Evolutionary conservation across 2,888 invertebrate species (phyloP), one percentile per base, ranked within the genome.

Genomic region (Dysmachus trigonus): DNA sequence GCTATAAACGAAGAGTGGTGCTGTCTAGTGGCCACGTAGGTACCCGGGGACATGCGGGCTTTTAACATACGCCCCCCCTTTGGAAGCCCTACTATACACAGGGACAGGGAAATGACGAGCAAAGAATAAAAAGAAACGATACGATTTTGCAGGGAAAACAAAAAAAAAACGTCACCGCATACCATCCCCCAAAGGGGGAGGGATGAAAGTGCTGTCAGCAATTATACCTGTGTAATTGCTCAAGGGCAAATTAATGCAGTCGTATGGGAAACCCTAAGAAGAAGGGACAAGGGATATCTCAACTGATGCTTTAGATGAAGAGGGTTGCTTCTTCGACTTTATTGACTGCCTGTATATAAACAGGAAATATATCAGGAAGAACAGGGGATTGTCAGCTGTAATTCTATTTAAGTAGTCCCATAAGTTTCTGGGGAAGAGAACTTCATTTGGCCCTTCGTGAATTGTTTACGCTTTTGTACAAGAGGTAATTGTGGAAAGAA

Each of bases 1-100:
- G 85, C 74, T 86, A 86, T 82, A 86, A 86, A 85, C 82, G 33
- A 30, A 51, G n/a, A n/a, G n/a, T n/a, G n/a, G 35, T 8, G 22
- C 30, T 15, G 15, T 73, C 73, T 73, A 76, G 35, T 76, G 76
- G 76, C 38, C 76, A 18, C 35, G 76, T 76, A 22, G 5, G 62
- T 62, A 18, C 62, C n/a, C 33, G 33, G 35, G 30, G 31, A 73
- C 35, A 27, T 33, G 22, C 22, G 22, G 62, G 62, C 62, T 62
- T 62, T 62, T 62, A 62, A 10, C 62, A 62, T 73, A 73, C 33
- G 73, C 30, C 18, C 30, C n/a, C 30, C 8, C n/a, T n/a, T n/a
- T n/a, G 53, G 53, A 53, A 18, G 7, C 18, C 15, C 15, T n/a
- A n/a, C n/a, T n/a, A n/a, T n/a, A n/a, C n/a, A n/a, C 15, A 1